Conservation (phyloP, 2,113 vertebrate genomes). For the Trichomycterus rosablanca region DNA sequence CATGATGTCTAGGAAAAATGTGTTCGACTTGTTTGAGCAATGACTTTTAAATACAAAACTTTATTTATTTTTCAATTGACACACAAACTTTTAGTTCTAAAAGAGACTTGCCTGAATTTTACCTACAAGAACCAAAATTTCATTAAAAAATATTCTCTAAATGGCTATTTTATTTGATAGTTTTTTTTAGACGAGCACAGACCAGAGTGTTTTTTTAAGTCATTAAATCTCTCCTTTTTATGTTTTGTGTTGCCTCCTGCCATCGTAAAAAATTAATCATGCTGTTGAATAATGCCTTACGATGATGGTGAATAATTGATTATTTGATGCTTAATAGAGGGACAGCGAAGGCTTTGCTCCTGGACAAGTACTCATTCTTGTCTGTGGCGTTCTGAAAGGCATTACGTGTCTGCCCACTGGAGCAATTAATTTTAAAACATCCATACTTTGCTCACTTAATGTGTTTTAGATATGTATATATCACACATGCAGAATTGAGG, state of each 20-base stretch:
- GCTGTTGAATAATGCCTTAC: slow-evolving; percentile 72
- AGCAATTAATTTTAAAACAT: slow-evolving; percentile 24
- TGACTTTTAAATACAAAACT: no score
- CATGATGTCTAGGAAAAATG: slow-evolving; percentile 2
- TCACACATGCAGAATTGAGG: background rate
- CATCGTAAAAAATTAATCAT: slow-evolving; percentile 76
- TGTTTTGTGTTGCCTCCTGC: slow-evolving; percentile 61
- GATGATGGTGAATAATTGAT: slow-evolving; percentile 78
- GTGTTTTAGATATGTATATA: slow-evolving; percentile 12
- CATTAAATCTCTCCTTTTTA: slow-evolving; percentile 54
- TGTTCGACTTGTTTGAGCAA: slow-evolving; percentile 5
- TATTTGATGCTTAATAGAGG: slow-evolving; percentile 62
- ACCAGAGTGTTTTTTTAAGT: slow-evolving; percentile 55
- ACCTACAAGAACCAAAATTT: background rate
- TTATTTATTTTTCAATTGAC: no score
- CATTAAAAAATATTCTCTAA: slow-evolving; percentile 23
- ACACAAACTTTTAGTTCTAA: background rate
- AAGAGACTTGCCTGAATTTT: slow-evolving; percentile 15
- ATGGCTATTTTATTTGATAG: slow-evolving; percentile 41
- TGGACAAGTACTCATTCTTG: slow-evolving; percentile 50
- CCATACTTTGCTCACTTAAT: slow-evolving; percentile 22
- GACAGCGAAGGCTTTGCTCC: slow-evolving; percentile 54
- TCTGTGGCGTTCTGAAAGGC: slow-evolving; percentile 39
- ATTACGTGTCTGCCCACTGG: slow-evolving; percentile 21
- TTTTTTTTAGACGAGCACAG: background rate